Evolutionary conservation across 1,140 invertebrate species (phyloP).

Genomic region (Ditylenchus dipsaci): DNA sequence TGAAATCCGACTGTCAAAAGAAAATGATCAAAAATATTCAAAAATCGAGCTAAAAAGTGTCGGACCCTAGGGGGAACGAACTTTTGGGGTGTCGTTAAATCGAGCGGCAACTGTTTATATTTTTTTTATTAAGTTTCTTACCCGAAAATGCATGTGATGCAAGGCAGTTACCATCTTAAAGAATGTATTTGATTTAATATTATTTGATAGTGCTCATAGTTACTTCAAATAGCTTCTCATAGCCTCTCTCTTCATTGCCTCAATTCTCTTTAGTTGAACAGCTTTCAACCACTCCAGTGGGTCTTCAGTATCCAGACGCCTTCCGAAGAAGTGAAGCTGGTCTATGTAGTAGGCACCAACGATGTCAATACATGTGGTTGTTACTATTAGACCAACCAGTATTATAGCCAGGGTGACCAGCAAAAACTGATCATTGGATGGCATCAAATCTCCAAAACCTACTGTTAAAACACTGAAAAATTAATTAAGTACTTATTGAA

Average conservation of each 20-base stretch:
- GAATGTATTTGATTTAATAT: too few relatives aligned
- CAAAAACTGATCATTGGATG: conserved; percentile 49
- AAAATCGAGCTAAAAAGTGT: too few relatives aligned
- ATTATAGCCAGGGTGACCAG: conserved; percentile 44
- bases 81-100: too few relatives aligned
- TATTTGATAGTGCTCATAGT: too few relatives aligned
- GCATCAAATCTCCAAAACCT: conserved; percentile 56
- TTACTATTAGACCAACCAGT: conserved; percentile 48
- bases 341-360: conserved; percentile 58
- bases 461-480: conserved; percentile 45
- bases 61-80: too few relatives aligned
- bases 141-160: conserved; percentile 44
- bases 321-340: conserved; percentile 54
- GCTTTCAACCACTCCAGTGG: conserved; percentile 57
- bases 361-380: conserved; percentile 55
- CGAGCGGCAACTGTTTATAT: too few relatives aligned
- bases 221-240: too few relatives aligned
- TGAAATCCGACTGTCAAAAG: too few relatives aligned
- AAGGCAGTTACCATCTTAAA: conserved; percentile 57
- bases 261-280: conserved; percentile 55
- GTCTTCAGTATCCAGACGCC: conserved; percentile 50
- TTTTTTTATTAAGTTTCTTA: background rate
- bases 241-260: conserved; percentile 57
- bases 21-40: too few relatives aligned
- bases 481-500: too few relatives aligned